These are phyloP conservation scores for Indicator maculatus DNA, from an alignment of 2,113 vertebrate genomes.

Conservation along the genomic window DNA sequence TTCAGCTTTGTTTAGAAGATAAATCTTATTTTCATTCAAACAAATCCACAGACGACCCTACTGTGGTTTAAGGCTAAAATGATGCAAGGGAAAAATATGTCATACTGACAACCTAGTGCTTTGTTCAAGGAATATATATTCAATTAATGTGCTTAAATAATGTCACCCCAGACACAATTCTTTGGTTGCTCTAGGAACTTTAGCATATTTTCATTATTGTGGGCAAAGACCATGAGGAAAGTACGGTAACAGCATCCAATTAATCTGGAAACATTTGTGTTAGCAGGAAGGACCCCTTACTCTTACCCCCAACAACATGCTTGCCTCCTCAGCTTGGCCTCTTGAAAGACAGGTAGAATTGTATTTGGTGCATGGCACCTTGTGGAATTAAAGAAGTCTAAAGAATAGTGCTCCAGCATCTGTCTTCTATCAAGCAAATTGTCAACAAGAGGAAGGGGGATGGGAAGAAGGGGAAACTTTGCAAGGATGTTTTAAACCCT, in stretches of 20 bases:
- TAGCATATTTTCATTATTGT: slow-evolving; percentile 54
- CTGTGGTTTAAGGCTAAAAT: slow-evolving; percentile 22
- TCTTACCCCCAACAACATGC: neutral
- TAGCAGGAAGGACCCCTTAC: slow-evolving; percentile 13
- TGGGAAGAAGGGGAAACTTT: slow-evolving; percentile 50
- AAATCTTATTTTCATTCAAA: slow-evolving; percentile 57
- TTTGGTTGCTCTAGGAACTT: slow-evolving; percentile 57
- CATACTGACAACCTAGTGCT: slow-evolving; percentile 52
- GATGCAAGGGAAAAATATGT: slow-evolving; percentile 25
- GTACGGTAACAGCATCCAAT: slow-evolving; percentile 30
- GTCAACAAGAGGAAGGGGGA: slow-evolving; percentile 71
- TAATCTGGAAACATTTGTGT: slow-evolving; percentile 59
- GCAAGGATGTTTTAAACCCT: slow-evolving; percentile 74
- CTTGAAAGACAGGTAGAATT: slow-evolving; percentile 65
- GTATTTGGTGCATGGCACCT: slow-evolving; percentile 68
- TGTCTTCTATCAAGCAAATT: slow-evolving; percentile 82
- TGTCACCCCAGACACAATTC: slow-evolving; percentile 1
- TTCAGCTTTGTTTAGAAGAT: slow-evolving; percentile 36
- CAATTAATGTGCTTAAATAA: slow-evolving; percentile 62
- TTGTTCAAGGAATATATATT: slow-evolving; percentile 58
- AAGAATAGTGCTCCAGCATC: slow-evolving; percentile 81
- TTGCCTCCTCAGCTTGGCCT: slow-evolving; percentile 51
- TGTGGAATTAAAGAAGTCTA: slow-evolving; percentile 74
- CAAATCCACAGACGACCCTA: neutral
- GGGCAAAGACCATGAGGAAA: slow-evolving; percentile 12